Conservation (phyloP, 2,888 invertebrate genomes). For the Choristoneura rosaceana region DNA sequence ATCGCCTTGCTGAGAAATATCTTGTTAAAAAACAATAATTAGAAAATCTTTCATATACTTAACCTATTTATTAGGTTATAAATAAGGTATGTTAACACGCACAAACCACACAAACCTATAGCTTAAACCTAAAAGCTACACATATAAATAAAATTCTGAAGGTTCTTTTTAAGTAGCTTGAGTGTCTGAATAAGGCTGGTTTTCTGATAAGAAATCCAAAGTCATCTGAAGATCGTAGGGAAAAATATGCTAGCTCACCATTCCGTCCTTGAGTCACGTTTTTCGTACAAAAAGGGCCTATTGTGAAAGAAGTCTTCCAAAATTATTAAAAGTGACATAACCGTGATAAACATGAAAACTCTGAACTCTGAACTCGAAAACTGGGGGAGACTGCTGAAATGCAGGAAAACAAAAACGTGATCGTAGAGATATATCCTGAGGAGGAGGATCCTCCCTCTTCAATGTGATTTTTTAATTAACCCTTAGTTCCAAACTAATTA, state of each 20-base stretch:
- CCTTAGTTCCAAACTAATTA: background rate
- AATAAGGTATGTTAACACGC: no score
- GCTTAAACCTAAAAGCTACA: no score
- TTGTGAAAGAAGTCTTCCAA: background rate
- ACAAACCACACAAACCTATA: no score
- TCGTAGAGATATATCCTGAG: no score
- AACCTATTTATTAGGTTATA: no score
- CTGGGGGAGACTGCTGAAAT: background rate
- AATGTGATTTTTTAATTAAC: background rate
- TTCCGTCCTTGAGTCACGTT: conserved; percentile 3
- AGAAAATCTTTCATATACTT: no score
- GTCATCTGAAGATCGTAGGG: background rate
- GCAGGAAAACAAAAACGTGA: background rate
- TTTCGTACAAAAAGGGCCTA: background rate
- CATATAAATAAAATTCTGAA: no score
- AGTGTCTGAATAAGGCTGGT: background rate
- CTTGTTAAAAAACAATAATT: no score
- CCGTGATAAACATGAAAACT: background rate
- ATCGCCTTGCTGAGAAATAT: no score
- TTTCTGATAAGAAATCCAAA: background rate
- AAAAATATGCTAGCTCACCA: background rate
- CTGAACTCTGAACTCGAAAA: no score
- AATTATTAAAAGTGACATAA: background rate
- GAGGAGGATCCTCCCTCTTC: no score
- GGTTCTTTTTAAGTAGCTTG: no score